Evolutionary conservation across 1,140 invertebrate genomes (phyloP).

Genomic region (Aphis gossypii): DNA sequence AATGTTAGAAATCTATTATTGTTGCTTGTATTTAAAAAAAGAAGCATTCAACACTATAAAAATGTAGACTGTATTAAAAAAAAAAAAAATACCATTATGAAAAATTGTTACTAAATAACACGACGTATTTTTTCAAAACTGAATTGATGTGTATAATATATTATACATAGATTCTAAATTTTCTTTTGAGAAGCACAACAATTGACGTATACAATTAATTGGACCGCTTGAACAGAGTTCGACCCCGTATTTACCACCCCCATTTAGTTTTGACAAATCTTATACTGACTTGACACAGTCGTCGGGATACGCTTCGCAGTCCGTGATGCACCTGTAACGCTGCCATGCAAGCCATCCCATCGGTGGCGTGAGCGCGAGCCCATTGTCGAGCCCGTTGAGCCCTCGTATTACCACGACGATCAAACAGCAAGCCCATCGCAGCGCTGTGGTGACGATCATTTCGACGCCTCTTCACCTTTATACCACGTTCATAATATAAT

Average conservation of each 20-base stretch:
- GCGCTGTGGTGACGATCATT: background rate
- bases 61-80: background rate
- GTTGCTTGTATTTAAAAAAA: too few relatives aligned
- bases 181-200: background rate
- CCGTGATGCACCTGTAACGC: conserved; percentile 74
- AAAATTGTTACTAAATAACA: background rate
- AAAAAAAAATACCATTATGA: background rate
- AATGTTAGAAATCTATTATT: background rate
- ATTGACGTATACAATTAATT: background rate
- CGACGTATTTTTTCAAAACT: background rate
- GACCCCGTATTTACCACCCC: background rate
- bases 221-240: background rate
- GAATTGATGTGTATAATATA: background rate
- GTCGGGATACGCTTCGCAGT: conserved; percentile 73
- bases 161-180: background rate
- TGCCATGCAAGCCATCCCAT: conserved; percentile 85
- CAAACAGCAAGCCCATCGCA: background rate
- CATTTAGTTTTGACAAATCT: background rate
- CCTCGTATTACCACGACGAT: background rate
- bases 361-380: conserved; percentile 70
- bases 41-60: too few relatives aligned
- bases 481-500: background rate
- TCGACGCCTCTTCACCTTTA: background rate
- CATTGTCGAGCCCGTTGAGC: conserved; percentile 66
- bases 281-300: conserved; percentile 72